Evolutionary conservation across 2,113 vertebrate genomes (phyloP).

Genomic region (Sphaerodactylus townsendi): DNA sequence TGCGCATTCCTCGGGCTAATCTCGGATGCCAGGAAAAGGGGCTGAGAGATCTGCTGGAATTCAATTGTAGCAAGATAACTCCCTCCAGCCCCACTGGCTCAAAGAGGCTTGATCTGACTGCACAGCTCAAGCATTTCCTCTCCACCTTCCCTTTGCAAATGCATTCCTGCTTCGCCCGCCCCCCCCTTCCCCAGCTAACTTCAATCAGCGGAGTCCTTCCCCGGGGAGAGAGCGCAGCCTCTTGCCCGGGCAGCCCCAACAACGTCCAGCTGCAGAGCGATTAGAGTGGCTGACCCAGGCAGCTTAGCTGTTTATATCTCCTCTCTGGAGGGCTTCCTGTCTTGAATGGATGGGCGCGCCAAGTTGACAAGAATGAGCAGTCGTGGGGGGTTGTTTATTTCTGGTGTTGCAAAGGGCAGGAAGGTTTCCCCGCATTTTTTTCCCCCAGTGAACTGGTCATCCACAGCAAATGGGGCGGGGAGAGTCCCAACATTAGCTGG

Average conservation of each 20-base stretch:
- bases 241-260: slow-evolving; percentile 8
- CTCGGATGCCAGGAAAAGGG: neutral
- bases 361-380: slow-evolving; percentile 50
- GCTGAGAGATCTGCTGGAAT: neutral
- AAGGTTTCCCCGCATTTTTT: neutral
- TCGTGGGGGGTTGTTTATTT: slow-evolving; percentile 34
- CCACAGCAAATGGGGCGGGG: neutral
- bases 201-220: slow-evolving; percentile 48
- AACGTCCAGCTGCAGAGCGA: slow-evolving; percentile 53
- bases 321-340: slow-evolving; percentile 64
- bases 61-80: neutral
- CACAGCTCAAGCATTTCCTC: slow-evolving; percentile 63
- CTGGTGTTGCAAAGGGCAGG: neutral
- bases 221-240: neutral
- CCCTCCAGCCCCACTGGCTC: slow-evolving; percentile 16
- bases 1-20: neutral
- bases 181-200: slow-evolving; percentile 48
- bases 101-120: slow-evolving; percentile 28
- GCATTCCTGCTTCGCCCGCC: slow-evolving; percentile 38
- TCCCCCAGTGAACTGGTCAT: too few species aligned
- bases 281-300: slow-evolving; percentile 52
- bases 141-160: slow-evolving; percentile 47
- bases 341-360: slow-evolving; percentile 52
- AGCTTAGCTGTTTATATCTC: slow-evolving; percentile 59
- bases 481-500: slow-evolving; percentile 29